Evolutionary conservation across 2,113 vertebrate species (phyloP).

Genomic region (Felis chaus): DNA sequence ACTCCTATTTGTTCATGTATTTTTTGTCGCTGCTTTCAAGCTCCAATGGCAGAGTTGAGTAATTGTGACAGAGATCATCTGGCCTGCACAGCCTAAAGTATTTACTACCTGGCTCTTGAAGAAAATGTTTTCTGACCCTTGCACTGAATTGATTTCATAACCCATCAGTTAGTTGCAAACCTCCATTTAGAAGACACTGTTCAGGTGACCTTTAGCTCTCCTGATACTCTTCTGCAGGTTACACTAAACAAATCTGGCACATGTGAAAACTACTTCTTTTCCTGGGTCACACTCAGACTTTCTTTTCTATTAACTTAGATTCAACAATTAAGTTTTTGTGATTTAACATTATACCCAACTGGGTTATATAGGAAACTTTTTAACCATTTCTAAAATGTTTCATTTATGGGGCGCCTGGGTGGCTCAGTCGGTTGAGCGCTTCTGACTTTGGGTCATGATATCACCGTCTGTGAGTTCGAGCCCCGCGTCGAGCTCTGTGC

Average conservation of each 20-base stretch:
- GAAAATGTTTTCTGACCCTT: neutral
- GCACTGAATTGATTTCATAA: neutral
- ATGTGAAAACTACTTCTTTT: neutral
- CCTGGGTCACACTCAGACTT: neutral
- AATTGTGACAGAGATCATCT: neutral
- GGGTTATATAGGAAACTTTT: conserved; percentile 32
- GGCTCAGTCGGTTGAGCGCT: too few relatives aligned
- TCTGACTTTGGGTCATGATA: too few relatives aligned
- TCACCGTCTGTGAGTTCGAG: too few relatives aligned
- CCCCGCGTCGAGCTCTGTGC: too few relatives aligned
- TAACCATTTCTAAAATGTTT: conserved; percentile 50
- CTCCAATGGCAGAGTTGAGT: neutral
- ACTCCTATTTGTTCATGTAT: neutral
- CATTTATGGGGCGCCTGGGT: neutral
- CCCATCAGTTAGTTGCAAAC: neutral
- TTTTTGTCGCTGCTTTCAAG: neutral
- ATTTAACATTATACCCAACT: neutral
- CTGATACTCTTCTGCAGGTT: neutral
- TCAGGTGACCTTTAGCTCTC: neutral
- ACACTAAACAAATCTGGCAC: neutral
- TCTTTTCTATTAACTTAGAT: neutral
- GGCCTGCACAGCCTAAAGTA: neutral
- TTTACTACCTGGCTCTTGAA: neutral
- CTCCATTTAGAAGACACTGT: neutral
- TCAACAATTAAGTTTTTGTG: neutral